Conservation (phyloP, 2,113 vertebrate species). For the Saiga tatarica region DNA sequence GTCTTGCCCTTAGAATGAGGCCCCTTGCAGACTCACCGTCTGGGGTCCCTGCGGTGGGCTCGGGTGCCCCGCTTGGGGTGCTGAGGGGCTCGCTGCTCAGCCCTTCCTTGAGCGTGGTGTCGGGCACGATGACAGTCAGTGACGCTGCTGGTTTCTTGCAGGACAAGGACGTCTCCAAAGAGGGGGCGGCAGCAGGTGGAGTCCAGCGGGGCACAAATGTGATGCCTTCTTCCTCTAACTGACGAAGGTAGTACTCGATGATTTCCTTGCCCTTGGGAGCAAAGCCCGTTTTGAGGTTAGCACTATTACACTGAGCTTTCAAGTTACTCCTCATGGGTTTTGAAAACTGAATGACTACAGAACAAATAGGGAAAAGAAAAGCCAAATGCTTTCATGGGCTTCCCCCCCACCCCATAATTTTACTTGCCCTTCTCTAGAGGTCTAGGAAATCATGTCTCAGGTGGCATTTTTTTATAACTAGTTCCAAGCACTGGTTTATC, state of each 20-base stretch:
- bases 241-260: conserved; percentile 93
- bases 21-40: conserved; percentile 82
- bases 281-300: background rate
- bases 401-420: background rate
- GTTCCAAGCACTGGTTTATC: background rate
- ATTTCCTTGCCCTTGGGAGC: conserved; percentile 94
- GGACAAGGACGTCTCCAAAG: conserved; percentile 62
- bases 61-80: conserved; percentile 76
- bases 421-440: background rate
- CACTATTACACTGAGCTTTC: background rate
- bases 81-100: conserved; percentile 74
- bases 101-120: conserved; percentile 76
- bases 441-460: too few species aligned
- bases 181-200: conserved; percentile 73
- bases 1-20: background rate
- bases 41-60: conserved; percentile 82
- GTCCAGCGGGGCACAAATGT: conserved; percentile 91
- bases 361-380: background rate
- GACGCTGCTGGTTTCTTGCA: conserved; percentile 70
- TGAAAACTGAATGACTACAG: background rate
- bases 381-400: background rate
- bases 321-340: background rate
- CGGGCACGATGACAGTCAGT: conserved; percentile 78
- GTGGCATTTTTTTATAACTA: background rate
- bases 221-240: conserved; percentile 92